Evolutionary conservation across 2,888 invertebrate genomes (phyloP).

Genomic region (Linnaemya tessellans): DNA sequence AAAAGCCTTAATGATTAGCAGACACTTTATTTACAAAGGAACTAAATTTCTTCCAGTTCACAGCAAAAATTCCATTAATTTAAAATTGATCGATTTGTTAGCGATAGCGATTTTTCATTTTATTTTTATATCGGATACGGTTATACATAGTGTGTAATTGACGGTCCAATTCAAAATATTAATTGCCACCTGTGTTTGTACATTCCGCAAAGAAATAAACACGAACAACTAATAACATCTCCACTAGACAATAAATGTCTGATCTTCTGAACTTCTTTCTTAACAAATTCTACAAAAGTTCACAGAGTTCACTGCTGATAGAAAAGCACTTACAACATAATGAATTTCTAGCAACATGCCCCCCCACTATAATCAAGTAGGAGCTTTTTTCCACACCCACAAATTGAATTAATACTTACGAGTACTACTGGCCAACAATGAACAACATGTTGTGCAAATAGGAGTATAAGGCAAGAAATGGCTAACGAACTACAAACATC

Average conservation of each 20-base stretch:
- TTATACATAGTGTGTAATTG: no score
- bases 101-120: no score
- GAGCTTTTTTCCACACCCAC: constrained; percentile 72
- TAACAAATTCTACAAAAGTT: constrained; percentile 24
- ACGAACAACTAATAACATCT: background rate
- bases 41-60: no score
- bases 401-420: constrained; percentile 51
- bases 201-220: background rate
- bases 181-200: constrained; percentile 29
- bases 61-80: no score
- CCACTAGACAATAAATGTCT: constrained; percentile 16
- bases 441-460: constrained; percentile 8
- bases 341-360: constrained; percentile 41
- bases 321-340: constrained; percentile 54
- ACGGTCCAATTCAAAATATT: background rate
- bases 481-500: constrained; percentile 12
- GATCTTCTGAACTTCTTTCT: constrained; percentile 40
- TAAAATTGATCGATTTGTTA: no score
- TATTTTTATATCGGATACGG: no score
- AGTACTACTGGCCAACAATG: constrained; percentile 2
- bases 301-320: constrained; percentile 44
- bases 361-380: constrained; percentile 64
- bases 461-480: background rate
- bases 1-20: no score
- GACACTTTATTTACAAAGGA: no score